Conservation (phyloP, 1,140 invertebrate species). For the Hyposmocoma kahamanoa region DNA sequence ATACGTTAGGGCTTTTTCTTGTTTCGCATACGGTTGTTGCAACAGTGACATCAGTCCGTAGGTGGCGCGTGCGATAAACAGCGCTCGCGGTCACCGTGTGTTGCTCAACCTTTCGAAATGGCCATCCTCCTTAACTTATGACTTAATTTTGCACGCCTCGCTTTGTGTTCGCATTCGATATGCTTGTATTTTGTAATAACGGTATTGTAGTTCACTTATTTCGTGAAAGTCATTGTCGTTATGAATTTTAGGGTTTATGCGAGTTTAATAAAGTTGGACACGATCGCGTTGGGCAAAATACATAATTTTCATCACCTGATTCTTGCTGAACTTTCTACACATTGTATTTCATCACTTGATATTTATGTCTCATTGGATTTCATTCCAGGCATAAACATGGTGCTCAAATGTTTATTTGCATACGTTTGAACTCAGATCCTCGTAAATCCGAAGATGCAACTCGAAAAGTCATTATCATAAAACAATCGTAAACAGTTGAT, state of each 20-base stretch:
- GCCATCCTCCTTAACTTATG: constrained; percentile 59
- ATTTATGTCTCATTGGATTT: too few species aligned
- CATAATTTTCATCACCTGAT: too few species aligned
- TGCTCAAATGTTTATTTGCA: too few species aligned
- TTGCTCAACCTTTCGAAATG: constrained; percentile 50
- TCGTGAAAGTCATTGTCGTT: constrained; percentile 1
- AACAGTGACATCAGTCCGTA: constrained; percentile 58
- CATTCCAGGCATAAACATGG: too few species aligned
- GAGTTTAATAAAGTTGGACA: too few species aligned
- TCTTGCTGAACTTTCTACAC: too few species aligned
- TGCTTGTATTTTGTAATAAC: constrained; percentile 25
- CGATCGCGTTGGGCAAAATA: too few species aligned
- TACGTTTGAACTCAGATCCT: too few species aligned
- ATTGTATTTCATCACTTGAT: too few species aligned
- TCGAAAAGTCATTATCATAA: constrained; percentile 54
- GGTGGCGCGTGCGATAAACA: constrained; percentile 49
- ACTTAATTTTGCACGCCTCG: constrained; percentile 58
- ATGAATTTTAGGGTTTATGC: constrained; percentile 1
- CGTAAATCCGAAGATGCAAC: constrained; percentile 33
- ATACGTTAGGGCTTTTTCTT: constrained; percentile 12
- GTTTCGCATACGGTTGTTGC: too few species aligned
- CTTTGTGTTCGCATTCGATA: constrained; percentile 46
- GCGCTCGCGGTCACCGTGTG: constrained; percentile 28
- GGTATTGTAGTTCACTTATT: constrained; percentile 7
- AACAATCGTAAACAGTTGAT: constrained; percentile 51